Evolutionary conservation across 2,888 invertebrate species (phyloP).

Genomic region (Sipha maydis): DNA sequence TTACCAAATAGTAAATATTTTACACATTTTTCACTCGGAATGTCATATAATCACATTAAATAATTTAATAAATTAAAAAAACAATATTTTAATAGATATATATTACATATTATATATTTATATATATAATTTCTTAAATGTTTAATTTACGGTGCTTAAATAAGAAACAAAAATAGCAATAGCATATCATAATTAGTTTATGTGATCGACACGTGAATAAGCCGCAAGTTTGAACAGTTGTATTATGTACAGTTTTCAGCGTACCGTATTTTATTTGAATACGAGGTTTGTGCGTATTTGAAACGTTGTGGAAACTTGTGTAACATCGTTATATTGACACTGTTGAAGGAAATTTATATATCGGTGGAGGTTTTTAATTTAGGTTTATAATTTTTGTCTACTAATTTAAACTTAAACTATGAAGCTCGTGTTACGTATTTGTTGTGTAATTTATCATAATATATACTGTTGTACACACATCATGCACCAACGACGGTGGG

Average conservation of each 20-base stretch:
- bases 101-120: too few relatives aligned
- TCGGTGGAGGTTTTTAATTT: slow-evolving; percentile 4
- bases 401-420: neutral
- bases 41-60: neutral
- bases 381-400: neutral
- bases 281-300: slow-evolving; percentile 25
- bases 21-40: neutral
- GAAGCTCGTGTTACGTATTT: neutral
- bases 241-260: neutral
- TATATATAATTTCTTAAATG: neutral
- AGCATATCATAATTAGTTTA: neutral
- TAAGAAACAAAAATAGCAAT: neutral
- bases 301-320: neutral
- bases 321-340: slow-evolving; percentile 14
- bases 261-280: slow-evolving; percentile 33
- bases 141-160: neutral
- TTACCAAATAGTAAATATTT: neutral
- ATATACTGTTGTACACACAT: neutral
- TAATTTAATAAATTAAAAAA: neutral
- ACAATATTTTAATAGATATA: neutral
- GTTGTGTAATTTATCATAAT: neutral
- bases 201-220: slow-evolving; percentile 5
- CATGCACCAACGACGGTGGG: neutral
- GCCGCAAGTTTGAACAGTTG: neutral
- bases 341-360: neutral